Evolutionary conservation across 2,888 invertebrate genomes (phyloP).

Genomic region (Chymomyza fuscimana): DNA sequence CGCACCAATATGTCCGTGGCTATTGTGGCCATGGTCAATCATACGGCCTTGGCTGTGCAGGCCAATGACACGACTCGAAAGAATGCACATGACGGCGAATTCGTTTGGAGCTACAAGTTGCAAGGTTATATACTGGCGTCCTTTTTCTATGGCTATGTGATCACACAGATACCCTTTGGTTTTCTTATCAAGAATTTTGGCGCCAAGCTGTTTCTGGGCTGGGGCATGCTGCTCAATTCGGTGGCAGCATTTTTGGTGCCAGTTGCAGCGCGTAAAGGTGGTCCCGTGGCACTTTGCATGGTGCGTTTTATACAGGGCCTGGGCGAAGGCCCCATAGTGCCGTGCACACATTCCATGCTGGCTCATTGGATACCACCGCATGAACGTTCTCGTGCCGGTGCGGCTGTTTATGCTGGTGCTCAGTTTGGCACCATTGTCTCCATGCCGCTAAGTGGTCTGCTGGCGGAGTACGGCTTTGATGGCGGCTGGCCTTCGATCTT

Average conservation of each 20-base stretch:
- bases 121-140: constrained; percentile 92
- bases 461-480: constrained; percentile 86
- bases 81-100: constrained; percentile 84
- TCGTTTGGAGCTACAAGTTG: constrained; percentile 85
- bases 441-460: constrained; percentile 90
- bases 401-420: constrained; percentile 90
- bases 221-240: constrained; percentile 92
- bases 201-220: constrained; percentile 89
- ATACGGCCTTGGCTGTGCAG: constrained; percentile 83
- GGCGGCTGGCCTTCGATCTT: constrained; percentile 93
- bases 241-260: constrained; percentile 92
- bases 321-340: constrained; percentile 86
- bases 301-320: constrained; percentile 93
- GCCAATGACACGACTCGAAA: constrained; percentile 65
- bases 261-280: constrained; percentile 86
- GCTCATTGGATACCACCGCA: constrained; percentile 95
- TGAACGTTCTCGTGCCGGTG: constrained; percentile 93
- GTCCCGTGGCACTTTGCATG: constrained; percentile 85
- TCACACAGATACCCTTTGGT: constrained; percentile 92
- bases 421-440: constrained; percentile 94
- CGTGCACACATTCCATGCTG: constrained; percentile 93
- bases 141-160: constrained; percentile 94
- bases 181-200: constrained; percentile 92
- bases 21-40: constrained; percentile 93
- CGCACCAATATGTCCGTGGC: constrained; percentile 94